These are phyloP conservation scores for Gobiocypris rarus DNA, from an alignment of 2,113 vertebrate genomes.

Conservation along the genomic window DNA sequence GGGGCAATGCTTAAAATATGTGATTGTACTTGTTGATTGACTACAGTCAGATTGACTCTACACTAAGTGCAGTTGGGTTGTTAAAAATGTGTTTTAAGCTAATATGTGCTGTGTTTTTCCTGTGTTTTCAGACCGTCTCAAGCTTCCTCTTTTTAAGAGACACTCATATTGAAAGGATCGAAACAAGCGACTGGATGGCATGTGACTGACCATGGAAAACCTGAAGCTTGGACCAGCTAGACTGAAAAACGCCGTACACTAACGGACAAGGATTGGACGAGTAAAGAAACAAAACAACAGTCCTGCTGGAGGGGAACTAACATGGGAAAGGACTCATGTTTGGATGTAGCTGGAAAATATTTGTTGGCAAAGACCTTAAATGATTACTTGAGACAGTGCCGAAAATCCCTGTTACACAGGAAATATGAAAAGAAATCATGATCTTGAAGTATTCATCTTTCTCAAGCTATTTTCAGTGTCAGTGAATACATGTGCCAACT, in stretches of 20 bases:
- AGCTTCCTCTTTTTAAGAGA: neutral
- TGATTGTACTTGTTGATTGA: too few relatives aligned
- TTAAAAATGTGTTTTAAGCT: neutral
- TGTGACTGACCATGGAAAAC: neutral
- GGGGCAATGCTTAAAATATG: too few relatives aligned
- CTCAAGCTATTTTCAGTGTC: conserved; percentile 46
- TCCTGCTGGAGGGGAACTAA: neutral
- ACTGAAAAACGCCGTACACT: neutral
- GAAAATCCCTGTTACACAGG: conserved; percentile 55
- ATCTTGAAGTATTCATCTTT: conserved; percentile 43
- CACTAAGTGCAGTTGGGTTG: neutral
- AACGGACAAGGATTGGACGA: neutral
- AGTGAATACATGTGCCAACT: conserved; percentile 65
- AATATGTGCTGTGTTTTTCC: neutral
- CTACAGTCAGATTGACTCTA: neutral
- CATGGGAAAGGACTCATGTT: conserved; percentile 16
- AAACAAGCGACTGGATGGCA: neutral
- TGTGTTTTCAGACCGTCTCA: conserved; percentile 23
- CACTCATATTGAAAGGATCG: neutral
- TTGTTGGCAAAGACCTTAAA: conserved; percentile 53
- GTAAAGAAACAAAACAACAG: neutral
- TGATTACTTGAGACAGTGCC: conserved; percentile 39
- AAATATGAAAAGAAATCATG: conserved; percentile 54
- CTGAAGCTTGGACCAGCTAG: neutral
- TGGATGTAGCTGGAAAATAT: neutral